Conservation (phyloP, 2,797 vertebrate species). For the Hapalemur alaotrensis region DNA sequence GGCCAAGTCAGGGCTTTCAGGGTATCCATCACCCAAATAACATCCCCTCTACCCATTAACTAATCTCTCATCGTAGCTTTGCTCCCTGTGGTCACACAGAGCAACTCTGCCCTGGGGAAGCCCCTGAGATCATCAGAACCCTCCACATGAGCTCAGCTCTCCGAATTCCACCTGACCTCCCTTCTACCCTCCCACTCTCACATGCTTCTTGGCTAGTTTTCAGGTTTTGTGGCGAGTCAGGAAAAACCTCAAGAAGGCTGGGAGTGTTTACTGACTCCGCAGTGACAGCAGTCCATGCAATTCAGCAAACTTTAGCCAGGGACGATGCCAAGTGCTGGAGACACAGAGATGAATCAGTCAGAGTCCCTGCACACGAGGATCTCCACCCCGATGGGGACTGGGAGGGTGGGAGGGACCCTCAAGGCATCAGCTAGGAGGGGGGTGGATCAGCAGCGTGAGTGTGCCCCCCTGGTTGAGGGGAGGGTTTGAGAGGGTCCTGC, state of each 20-base stretch:
- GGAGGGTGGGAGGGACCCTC: background rate
- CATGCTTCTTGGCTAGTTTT: background rate
- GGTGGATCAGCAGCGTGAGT: background rate
- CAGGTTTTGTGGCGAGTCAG: constrained; percentile 16
- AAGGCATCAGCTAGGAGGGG: too few species aligned
- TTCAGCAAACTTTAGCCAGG: background rate
- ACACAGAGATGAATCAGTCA: background rate
- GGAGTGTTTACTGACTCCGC: background rate
- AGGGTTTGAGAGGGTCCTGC: background rate
- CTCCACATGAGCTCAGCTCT: background rate
- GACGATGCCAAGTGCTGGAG: background rate
- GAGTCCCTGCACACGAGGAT: background rate
- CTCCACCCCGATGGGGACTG: too few species aligned
- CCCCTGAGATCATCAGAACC: background rate
- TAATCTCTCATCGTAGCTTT: background rate
- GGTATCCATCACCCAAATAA: background rate
- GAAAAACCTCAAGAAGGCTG: constrained; percentile 5
- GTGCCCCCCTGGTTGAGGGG: fast-evolving
- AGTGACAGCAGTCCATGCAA: background rate
- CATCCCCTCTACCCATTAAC: background rate
- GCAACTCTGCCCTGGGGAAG: background rate
- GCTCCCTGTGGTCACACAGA: background rate
- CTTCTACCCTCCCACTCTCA: background rate
- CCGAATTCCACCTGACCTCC: background rate
- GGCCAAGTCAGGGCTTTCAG: background rate